A percentile compares a stretch with the other conserved stretches of the same genome.
These are phyloP conservation scores for Scaptomyza hsui DNA, from an alignment of 1,140 invertebrate genomes.

Conservation along the genomic window DNA sequence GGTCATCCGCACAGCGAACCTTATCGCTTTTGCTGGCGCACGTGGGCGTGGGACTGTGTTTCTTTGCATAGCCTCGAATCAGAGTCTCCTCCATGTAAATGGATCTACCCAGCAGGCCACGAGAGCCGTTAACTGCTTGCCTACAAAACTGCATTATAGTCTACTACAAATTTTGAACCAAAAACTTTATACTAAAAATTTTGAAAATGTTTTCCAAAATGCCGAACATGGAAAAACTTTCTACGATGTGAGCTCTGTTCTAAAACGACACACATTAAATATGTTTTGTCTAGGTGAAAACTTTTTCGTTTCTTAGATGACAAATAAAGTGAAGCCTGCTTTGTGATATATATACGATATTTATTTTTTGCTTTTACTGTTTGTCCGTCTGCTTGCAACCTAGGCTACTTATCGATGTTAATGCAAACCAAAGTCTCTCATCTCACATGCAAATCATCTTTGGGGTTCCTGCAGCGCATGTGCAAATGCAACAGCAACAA, in stretches of 20 bases:
- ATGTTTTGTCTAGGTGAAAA: too few species aligned
- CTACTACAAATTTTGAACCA: neutral
- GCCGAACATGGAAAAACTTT: neutral
- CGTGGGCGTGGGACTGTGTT: slow-evolving; percentile 4
- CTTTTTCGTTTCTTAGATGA: neutral
- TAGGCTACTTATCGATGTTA: slow-evolving; percentile 60
- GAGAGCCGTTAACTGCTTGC: neutral
- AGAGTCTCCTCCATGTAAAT: too few species aligned
- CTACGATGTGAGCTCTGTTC: neutral
- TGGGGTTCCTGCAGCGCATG: slow-evolving; percentile 35
- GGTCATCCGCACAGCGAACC: neutral
- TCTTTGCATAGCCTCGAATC: neutral
- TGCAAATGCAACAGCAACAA: slow-evolving; percentile 25
- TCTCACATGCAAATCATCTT: slow-evolving; percentile 62
- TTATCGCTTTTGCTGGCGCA: neutral
- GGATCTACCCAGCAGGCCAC: neutral
- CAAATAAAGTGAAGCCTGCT: neutral
- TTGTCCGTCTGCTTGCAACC: neutral
- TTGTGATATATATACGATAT: neutral
- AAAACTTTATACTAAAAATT: neutral
- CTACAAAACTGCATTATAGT: neutral
- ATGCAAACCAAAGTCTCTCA: slow-evolving; percentile 49
- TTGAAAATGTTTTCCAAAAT: slow-evolving; percentile 2
- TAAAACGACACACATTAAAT: too few species aligned
- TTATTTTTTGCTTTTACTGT: too few species aligned